A percentile compares a stretch with the other conserved stretches of the same genome.
Conservation (phyloP, 2,113 vertebrate species). For the Mellivora capensis region DNA sequence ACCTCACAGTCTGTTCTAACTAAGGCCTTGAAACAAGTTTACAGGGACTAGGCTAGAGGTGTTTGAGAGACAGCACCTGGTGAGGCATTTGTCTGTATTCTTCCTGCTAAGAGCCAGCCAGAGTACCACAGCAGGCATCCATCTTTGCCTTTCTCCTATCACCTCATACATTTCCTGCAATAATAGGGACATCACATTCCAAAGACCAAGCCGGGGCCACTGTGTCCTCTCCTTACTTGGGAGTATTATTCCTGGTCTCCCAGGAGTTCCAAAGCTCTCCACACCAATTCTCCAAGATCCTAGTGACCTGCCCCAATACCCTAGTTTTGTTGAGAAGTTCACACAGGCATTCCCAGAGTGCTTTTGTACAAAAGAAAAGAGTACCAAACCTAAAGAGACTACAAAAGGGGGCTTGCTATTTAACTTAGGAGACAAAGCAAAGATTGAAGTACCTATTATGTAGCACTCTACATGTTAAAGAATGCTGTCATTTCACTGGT, state of each 20-base stretch:
- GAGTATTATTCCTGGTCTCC: neutral
- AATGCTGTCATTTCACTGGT: neutral
- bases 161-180: neutral
- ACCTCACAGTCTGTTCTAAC: neutral
- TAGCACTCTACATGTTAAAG: neutral
- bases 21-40: neutral
- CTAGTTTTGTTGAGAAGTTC: neutral
- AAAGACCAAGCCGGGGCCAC: neutral
- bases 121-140: neutral
- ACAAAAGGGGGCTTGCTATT: neutral
- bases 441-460: neutral
- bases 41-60: neutral
- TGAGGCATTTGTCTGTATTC: neutral
- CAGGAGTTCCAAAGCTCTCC: neutral
- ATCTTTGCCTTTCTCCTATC: neutral
- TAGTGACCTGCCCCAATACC: neutral
- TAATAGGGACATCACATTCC: neutral
- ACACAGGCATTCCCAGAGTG: neutral
- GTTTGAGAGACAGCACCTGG: neutral
- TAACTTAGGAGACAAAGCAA: neutral
- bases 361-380: neutral
- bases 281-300: neutral
- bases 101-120: neutral
- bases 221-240: neutral
- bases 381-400: neutral